phyloP scores from a whole-genome alignment of 2,113 vertebrate species.

The Murina feae region DNA sequence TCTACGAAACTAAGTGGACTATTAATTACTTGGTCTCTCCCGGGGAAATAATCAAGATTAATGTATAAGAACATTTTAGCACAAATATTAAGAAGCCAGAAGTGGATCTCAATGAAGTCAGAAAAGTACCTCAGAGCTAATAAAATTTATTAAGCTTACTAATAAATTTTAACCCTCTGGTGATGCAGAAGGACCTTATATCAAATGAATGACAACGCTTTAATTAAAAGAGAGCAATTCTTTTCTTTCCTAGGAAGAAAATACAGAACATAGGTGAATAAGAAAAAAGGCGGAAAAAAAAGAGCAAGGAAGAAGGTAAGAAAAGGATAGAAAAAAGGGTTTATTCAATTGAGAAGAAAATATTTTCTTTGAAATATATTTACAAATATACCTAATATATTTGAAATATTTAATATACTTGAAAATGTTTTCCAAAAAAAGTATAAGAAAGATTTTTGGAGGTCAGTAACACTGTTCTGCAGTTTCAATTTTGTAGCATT shows the following conservation, averaged over 20 bases:
- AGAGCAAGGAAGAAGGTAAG: background rate
- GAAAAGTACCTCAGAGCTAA: background rate
- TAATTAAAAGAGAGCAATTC: background rate
- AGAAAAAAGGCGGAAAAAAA: background rate
- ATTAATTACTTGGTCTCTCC: background rate
- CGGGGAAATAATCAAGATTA: background rate
- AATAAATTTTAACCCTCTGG: background rate
- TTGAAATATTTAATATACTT: background rate
- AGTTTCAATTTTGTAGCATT: background rate
- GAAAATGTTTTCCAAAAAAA: background rate
- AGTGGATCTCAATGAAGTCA: background rate
- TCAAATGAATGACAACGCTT: background rate
- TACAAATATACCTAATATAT: background rate
- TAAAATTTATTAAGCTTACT: background rate
- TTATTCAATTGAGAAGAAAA: background rate
- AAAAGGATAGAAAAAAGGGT: background rate
- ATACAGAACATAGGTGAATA: background rate
- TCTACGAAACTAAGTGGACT: background rate
- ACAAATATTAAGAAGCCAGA: background rate
- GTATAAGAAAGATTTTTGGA: background rate
- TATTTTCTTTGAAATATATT: background rate
- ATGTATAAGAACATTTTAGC: background rate
- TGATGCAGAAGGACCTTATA: background rate
- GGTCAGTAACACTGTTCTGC: background rate
- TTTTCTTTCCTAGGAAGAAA: background rate